These are phyloP conservation scores for Drosophila yooni DNA, from an alignment of 2,888 invertebrate genomes.

Conservation along the genomic window DNA sequence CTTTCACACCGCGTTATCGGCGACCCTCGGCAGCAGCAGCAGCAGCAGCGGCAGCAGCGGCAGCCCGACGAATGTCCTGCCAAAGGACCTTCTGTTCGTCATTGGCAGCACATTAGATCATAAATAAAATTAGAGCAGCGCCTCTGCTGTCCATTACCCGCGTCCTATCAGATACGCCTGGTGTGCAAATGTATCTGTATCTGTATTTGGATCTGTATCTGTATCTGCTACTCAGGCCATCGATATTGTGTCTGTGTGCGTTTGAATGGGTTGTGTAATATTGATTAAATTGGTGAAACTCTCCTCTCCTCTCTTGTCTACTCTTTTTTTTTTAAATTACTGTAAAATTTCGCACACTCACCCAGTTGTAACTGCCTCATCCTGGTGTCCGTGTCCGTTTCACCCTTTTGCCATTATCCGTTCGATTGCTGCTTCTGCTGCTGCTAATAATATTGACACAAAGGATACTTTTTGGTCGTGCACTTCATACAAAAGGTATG, in stretches of 20 bases:
- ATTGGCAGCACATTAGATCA: constrained; percentile 78
- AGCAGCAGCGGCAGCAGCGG: background rate
- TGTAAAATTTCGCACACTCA: constrained; percentile 83
- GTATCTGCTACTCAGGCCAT: constrained; percentile 13
- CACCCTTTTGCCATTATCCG: constrained; percentile 77
- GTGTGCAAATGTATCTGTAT: constrained; percentile 52
- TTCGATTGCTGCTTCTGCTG: constrained; percentile 58
- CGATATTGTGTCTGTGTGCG: constrained; percentile 27
- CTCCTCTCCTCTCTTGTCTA: constrained; percentile 2
- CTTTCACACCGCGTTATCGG: constrained; percentile 82
- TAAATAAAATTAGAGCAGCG: constrained; percentile 82
- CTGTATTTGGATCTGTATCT: constrained; percentile 34
- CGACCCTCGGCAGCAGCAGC: constrained; percentile 28
- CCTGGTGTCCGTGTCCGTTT: constrained; percentile 47
- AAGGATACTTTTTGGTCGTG: constrained; percentile 81
- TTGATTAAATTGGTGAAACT: constrained; percentile 83
- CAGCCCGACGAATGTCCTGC: constrained; percentile 21
- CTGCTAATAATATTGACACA: constrained; percentile 83
- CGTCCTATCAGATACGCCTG: constrained; percentile 74
- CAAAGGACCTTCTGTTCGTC: constrained; percentile 46
- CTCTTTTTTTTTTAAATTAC: constrained; percentile 81
- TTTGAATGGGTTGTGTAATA: constrained; percentile 76
- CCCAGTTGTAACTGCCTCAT: constrained; percentile 46
- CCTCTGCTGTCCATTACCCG: constrained; percentile 72
- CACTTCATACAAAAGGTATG: constrained; percentile 82